Evolutionary conservation across 92 coral and sea anemone genomes (phyloP), one percentile per base, ranked within the genome.

Genomic region (Parazoanthus darwini): DNA sequence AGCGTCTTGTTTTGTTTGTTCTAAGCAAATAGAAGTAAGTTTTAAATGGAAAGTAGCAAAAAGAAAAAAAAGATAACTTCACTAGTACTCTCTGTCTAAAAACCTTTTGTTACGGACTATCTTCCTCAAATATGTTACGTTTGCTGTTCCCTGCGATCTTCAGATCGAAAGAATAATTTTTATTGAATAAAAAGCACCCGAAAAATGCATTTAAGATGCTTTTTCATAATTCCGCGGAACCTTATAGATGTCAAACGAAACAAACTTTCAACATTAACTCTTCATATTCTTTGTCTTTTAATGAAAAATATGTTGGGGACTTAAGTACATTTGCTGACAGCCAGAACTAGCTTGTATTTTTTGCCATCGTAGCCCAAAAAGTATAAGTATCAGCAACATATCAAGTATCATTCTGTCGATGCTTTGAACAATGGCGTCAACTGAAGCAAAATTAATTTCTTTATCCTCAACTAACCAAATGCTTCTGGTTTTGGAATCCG

Each of bases 191-290:
- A 50, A 80, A 80, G 85, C 85, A 6, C 18, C 73, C 85, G 46
- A 80, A 56, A 80, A 58, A 80, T 80, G 71, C 73, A 59, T 58
- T 80, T 54, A 58, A 80, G 85, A 7, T n/a, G 72, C 48, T 80
- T 80, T 78, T 29, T 58, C 51, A 56, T 80, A 80, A 80, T 35
- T 80, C 85, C 29, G 70, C 50, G 72, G 71, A 56, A 58, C 85
- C 26, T 33, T 35, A 37, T 29, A 33, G 72, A 58, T 80, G 85
- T 58, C 72, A 80, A 9, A 35, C 33, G 46, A 58, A 36, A 25
- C 36, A 80, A 80, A 80, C n/a, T 50, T 79, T 79, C 82, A 79
- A 79, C 50, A 59, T 58, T 80, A 80, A 80, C 35, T 56, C 73
- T 80, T 80, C 35, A 80, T 80, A 13, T 56, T 58, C 85, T 44